Evolutionary conservation across 2,888 invertebrate genomes (phyloP).

Genomic region (Callosobruchus maculatus): DNA sequence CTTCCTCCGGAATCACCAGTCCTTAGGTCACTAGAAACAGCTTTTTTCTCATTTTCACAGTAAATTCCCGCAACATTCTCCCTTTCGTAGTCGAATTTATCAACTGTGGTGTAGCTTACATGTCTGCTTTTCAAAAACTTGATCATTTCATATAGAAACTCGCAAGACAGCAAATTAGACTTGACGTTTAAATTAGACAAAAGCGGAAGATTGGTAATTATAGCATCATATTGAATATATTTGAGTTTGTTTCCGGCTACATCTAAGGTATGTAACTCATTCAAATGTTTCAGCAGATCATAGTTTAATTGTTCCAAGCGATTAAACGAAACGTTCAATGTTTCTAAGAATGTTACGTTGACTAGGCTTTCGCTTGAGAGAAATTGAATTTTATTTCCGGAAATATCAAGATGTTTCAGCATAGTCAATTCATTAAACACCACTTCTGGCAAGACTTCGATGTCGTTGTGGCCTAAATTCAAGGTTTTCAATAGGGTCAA

Average conservation of each 20-base stretch:
- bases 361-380: constrained; percentile 12
- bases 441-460: constrained; percentile 26
- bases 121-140: constrained; percentile 34
- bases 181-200: constrained; percentile 39
- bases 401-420: constrained; percentile 37
- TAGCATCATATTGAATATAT: constrained; percentile 38
- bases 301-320: constrained; percentile 33
- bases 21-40: constrained; percentile 1
- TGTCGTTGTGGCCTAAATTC: constrained; percentile 31
- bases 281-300: constrained; percentile 31
- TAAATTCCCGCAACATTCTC: constrained; percentile 45
- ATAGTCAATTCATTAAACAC: constrained; percentile 30
- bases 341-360: constrained; percentile 33
- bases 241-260: constrained; percentile 38
- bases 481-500: constrained; percentile 26
- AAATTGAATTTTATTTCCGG: constrained; percentile 30
- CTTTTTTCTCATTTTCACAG: constrained; percentile 26
- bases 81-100: constrained; percentile 33
- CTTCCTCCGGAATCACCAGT: neutral
- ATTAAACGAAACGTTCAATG: constrained; percentile 41
- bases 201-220: constrained; percentile 36
- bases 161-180: constrained; percentile 40
- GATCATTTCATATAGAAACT: constrained; percentile 37
- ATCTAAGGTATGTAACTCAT: constrained; percentile 36
- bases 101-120: constrained; percentile 37